Evolutionary conservation across 1,140 invertebrate genomes (phyloP).

Genomic region (Drosophila truncata): DNA sequence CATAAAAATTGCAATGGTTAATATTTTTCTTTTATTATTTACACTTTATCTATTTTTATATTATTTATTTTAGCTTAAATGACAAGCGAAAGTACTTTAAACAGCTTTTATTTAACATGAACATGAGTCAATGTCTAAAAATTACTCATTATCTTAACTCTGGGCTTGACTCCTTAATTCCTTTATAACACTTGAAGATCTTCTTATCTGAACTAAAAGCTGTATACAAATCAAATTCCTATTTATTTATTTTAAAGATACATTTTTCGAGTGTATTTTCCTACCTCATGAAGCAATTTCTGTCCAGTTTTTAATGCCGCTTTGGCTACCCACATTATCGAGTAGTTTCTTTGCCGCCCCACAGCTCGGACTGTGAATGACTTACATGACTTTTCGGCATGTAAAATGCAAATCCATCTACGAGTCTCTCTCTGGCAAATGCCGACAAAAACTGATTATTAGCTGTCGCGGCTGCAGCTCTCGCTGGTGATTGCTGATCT

Average conservation of each 20-base stretch:
- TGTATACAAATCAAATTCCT: too few relatives aligned
- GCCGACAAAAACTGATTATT: constrained; percentile 54
- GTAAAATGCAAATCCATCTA: constrained; percentile 65
- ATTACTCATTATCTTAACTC: background rate
- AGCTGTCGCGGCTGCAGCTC: constrained; percentile 21
- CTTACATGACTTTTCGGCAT: constrained; percentile 78
- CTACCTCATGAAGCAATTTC: constrained; percentile 33
- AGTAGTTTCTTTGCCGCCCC: constrained; percentile 13
- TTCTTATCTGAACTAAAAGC: too few relatives aligned
- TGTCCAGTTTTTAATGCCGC: constrained; percentile 47
- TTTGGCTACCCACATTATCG: constrained; percentile 37
- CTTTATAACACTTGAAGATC: background rate
- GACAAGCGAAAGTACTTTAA: background rate
- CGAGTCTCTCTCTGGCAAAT: constrained; percentile 33
- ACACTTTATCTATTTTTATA: background rate
- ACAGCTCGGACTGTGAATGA: constrained; percentile 51
- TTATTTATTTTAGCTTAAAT: background rate
- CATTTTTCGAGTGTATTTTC: constrained; percentile 1
- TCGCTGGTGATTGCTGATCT: constrained; percentile 34
- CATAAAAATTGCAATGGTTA: too few relatives aligned
- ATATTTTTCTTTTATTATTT: background rate
- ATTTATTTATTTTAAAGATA: background rate
- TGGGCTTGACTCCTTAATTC: background rate
- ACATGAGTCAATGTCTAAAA: background rate
- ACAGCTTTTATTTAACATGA: background rate